Evolutionary conservation across 2,888 invertebrate genomes (phyloP), one percentile per base, ranked within the genome.

Genomic region (Eretmocerus hayati): DNA sequence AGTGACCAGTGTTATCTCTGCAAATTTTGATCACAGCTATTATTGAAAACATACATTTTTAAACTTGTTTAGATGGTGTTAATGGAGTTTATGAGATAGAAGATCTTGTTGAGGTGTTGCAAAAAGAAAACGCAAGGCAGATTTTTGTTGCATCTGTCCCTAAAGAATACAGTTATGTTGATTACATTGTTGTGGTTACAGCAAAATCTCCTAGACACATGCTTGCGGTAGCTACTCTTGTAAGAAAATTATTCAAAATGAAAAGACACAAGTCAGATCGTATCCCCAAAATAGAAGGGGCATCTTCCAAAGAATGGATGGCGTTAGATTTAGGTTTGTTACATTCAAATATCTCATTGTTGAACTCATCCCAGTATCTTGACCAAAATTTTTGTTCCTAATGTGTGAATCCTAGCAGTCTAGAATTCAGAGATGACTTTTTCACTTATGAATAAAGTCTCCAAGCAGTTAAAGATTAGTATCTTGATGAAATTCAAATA

Each of bases 321-420:
- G 92, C 92, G 18, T 63, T 95, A 66, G 94, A 95, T 76, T 77
- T 94, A 74, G 91, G 91, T 87, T n/a, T n/a, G n/a, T n/a, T n/a
- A n/a, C n/a, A n/a, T n/a, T n/a, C n/a, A n/a, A 75, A 20, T 26
- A 35, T 35, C 9, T 2, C 15, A 15, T 31, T 31, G n/a, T n/a
- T n/a, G n/a, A n/a, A n/a, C n/a, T n/a, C n/a, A n/a, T n/a, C n/a
- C n/a, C n/a, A n/a, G n/a, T n/a, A n/a, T n/a, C n/a, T n/a, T n/a
- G n/a, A n/a, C n/a, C n/a, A n/a, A n/a, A n/a, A n/a, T n/a, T n/a
- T n/a, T n/a, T n/a, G n/a, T n/a, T n/a, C n/a, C n/a, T 30, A 20
- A 8, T 32, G 11, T 33, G 9, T 38, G 11, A 38, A 4, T 30
- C 30, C 19, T 26, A 15, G n/a, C 9, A 37, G 21, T 20, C 21